Evolutionary conservation across 2,888 invertebrate species (phyloP), one percentile per base, ranked within the genome.

Genomic region (Campopleginae sp.): DNA sequence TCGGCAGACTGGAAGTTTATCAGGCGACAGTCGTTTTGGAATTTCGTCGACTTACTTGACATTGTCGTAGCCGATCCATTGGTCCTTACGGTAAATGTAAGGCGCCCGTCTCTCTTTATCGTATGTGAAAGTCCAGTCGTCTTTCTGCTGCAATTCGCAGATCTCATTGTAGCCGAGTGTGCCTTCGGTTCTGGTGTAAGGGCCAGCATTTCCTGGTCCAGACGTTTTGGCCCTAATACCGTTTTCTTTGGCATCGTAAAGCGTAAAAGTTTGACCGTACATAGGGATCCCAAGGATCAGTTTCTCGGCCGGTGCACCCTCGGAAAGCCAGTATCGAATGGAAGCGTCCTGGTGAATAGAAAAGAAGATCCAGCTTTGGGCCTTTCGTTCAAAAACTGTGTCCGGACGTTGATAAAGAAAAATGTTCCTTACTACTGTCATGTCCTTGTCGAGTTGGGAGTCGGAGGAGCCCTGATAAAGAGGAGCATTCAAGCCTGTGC

Each of bases 91-190:
- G 92, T 81, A 92, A 19, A 94, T 93, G 87, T 94, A 95, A 0
- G 95, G 95, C 1, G 94, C 94, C 87, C 94, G 88, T 86, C 94
- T 94, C 78, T 92, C 90, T 2, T 91, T 89, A 77, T 94, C 94
- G 88, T 92, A 94, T 19, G 91, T 89, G 27, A 92, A 88, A 0
- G 89, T 91, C 94, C 94, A 94, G 0, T 87, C 80, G 31, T 86
- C 84, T 0, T 87, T 81, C 12, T 61, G 51, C 5, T 89, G 82
- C 19, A 84, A 46, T 76, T 94, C 93, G 80, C 94, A 94, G 48
- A 94, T 92, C 93, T 97, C 97, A 89, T 96, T 96, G 90, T 96
- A 97, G n/a, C 96, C 96, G 80, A 97, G 92, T 48, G 95, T 94
- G 4, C 97, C 97, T 12, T 93, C 92, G 78, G 95, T 94, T 19